Base-by-base conservation (phyloP, 1,140 invertebrate species). In the Drosophila oshimai region DNA sequence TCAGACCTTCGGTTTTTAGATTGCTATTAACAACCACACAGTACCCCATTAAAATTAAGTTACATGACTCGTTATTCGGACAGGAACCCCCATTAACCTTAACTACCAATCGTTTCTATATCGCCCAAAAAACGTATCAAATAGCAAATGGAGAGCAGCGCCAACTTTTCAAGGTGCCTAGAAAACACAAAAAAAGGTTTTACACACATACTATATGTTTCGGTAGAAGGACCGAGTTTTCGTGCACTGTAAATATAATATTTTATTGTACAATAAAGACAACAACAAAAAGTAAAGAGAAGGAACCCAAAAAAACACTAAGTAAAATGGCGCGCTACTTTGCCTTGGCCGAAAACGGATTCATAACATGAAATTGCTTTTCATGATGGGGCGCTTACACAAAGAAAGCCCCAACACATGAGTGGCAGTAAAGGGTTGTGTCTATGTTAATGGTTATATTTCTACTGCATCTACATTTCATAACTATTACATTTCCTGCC, bases 331-430 rank as follows among this genome's bases (percentile, higher is more conserved):
- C 58, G 61, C 68, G 68, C 68, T 73, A 65, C 64, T 64, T 84
- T 47, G 60, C 71, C 75, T 80, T 84, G 75, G 80, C 75, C 71
- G 51, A 80, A 84, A 84, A 86, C 75, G 80, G 72, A 87, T 81
- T 87, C 81, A 87, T 87, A 87, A 87, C 81, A 81, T 68, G 64
- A 87, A 87, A 87, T 87, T 87, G 81, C 81, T 87, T 87, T 87
- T 77, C 76, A 80, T 70, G 72, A 86, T 61, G 71, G 65, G 51
- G 26, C 24, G 20, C 24, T 33, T 51, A 72, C 72, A 86, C 57
- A 84, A 69, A 67, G 54, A 55, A 71, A 39, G 17, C 34, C 50
- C 33, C 60, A 18, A 50, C 64, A 65, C 69, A 55, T 50, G 58
- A 44, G 34, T n/a, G 33, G 20, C 1, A 36, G n/a, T 53, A 79